Percentiles rank a stretch among this genome's conserved stretches.
These are phyloP conservation scores for Agrilus biguttatus DNA, from an alignment of 2,888 invertebrate genomes.

Conservation along the genomic window DNA sequence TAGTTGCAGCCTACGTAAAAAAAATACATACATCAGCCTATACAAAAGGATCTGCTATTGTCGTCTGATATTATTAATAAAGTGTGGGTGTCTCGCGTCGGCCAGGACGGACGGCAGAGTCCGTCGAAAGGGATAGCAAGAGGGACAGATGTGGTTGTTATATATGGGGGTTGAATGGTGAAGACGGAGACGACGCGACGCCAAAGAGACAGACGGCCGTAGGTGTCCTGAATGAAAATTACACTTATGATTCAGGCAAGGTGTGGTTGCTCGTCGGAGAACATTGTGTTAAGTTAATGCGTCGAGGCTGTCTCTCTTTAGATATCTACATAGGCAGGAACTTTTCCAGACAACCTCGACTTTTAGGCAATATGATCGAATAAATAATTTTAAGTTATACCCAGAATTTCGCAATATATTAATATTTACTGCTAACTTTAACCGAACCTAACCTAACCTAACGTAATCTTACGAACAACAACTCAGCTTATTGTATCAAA, in stretches of 20 bases:
- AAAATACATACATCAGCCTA: slow-evolving; percentile 10
- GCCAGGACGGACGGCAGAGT: slow-evolving; percentile 1
- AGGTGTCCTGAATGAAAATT: slow-evolving; percentile 20
- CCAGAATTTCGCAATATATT: no score
- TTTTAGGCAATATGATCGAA: no score
- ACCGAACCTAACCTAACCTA: no score
- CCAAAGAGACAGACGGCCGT: slow-evolving; percentile 10
- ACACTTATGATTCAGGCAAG: slow-evolving; percentile 20
- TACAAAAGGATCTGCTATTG: slow-evolving; percentile 14
- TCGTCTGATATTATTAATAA: slow-evolving; percentile 16
- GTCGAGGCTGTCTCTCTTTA: no score
- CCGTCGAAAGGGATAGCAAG: slow-evolving; percentile 6
- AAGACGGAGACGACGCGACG: slow-evolving; percentile 2
- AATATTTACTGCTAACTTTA: no score
- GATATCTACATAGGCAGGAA: no score
- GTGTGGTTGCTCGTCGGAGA: slow-evolving; percentile 7
- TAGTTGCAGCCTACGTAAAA: slow-evolving; percentile 8
- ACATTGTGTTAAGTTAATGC: slow-evolving; percentile 11
- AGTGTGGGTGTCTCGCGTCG: slow-evolving; percentile 14
- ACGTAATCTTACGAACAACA: no score
- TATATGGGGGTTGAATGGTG: slow-evolving; percentile 12
- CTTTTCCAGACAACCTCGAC: no score
- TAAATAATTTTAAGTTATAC: no score
- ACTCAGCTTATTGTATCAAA: no score
- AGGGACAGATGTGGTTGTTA: slow-evolving; percentile 4